Evolutionary conservation across 1,140 invertebrate genomes (phyloP), one percentile per base, ranked within the genome.

Genomic region (Propsilocerus akamusi): DNA sequence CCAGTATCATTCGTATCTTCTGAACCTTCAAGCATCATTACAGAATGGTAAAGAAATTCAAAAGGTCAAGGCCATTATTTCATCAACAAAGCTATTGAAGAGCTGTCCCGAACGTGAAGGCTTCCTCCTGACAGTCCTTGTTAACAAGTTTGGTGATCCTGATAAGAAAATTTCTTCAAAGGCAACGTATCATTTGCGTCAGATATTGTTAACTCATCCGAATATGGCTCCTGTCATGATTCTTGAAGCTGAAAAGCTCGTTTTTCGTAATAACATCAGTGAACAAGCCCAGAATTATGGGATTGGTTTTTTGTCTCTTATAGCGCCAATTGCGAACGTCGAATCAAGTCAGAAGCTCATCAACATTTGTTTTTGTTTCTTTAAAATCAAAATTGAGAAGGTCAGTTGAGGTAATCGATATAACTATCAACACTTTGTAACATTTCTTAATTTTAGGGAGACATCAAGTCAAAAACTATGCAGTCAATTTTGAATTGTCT

Each of bases 131-230:
- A 71, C 74, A 1, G 74, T 81, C 57, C 65, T 98, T 23, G 81
- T 97, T 0, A 98, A 98, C 60, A 98, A 98, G 70, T 70, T 99
- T 12, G 95, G 95, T 32, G 94, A 99, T 70, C 92, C 94, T 2
- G 74, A 76, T 1, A 75, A 82, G 52, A 86, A 88, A 65, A 77
- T 97, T 1, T 87, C 86, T 0, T 84, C 91, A 0, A 89, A 90
- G 67, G 78, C 83, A 0, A 75, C 89, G 28, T 86, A 88, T 66
- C 81, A 88, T 56, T 68, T 99, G n/a, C 81, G 77, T 34, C 83
- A 86, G 58, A 63, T 97, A 2, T 67, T 96, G n/a, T 72, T 77
- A 46, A 74, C 82, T 53, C 92, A 97, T 72, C 81, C 88, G 0
- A 86, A 88, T 51, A 97, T 97, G 89, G 96, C 95, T 65, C 62